Conservation (phyloP, 2,888 invertebrate genomes). For the Orthonevra nobilis region DNA sequence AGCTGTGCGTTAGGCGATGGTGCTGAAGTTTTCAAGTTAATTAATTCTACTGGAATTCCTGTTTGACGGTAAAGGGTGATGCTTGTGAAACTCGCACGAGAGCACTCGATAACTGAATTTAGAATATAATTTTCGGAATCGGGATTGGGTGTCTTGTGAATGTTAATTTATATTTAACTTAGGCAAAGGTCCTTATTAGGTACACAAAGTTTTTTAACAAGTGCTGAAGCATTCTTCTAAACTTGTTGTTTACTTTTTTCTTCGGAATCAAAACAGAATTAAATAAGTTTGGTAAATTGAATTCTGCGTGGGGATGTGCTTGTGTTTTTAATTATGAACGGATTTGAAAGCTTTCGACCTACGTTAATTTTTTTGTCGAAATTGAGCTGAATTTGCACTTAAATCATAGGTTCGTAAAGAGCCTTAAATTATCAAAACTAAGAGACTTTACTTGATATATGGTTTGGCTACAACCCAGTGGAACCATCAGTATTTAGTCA, state of each 20-base stretch:
- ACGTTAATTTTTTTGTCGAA: too few species aligned
- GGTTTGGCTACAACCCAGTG: too few species aligned
- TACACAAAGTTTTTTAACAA: conserved; percentile 6
- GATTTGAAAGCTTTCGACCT: too few species aligned
- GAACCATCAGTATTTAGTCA: too few species aligned
- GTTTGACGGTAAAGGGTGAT: background rate
- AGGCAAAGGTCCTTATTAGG: conserved; percentile 3
- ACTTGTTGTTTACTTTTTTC: background rate
- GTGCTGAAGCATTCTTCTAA: background rate
- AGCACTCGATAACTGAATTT: conserved; percentile 37
- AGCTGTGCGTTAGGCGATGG: background rate
- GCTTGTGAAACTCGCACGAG: background rate
- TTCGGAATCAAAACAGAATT: too few species aligned
- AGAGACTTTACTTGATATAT: too few species aligned
- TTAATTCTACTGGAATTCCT: conserved; percentile 29
- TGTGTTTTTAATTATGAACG: too few species aligned
- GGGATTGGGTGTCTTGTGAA: background rate
- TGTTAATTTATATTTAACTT: conserved; percentile 46
- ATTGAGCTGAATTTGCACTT: too few species aligned
- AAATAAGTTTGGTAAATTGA: too few species aligned
- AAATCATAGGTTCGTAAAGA: too few species aligned
- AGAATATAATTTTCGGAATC: conserved; percentile 18
- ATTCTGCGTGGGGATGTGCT: too few species aligned
- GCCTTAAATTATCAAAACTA: too few species aligned
- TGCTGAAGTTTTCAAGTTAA: conserved; percentile 20